Evolutionary conservation across 2,888 invertebrate genomes (phyloP).

Genomic region (Limenitis camilla): DNA sequence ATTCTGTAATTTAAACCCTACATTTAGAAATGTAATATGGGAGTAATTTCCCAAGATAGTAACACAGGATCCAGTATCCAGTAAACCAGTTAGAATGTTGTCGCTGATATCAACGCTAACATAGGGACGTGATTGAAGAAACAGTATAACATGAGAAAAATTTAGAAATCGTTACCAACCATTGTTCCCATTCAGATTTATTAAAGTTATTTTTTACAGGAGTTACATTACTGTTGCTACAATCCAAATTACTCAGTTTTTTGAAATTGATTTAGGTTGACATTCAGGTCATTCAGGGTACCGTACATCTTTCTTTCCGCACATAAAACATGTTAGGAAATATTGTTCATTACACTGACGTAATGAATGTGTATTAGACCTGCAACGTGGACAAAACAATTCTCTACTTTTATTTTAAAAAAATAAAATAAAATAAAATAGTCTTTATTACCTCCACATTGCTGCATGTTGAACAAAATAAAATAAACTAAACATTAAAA

Average conservation of each 20-base stretch:
- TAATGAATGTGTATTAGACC: conserved; percentile 12
- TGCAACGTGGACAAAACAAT: conserved; percentile 17
- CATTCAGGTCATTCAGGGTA: too few species aligned
- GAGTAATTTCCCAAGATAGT: conserved; percentile 23
- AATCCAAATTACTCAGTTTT: conserved; percentile 2
- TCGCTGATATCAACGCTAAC: conserved; percentile 10
- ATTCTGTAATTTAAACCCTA: not conserved
- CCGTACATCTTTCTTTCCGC: conserved; percentile 19
- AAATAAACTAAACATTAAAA: too few species aligned
- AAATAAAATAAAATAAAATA: too few species aligned
- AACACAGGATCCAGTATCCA: conserved; percentile 25
- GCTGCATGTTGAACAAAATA: too few species aligned
- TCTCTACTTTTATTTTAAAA: not conserved
- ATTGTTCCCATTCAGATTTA: conserved; percentile 14
- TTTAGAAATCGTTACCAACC: conserved; percentile 12
- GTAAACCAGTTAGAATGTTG: conserved; percentile 11
- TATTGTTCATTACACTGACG: conserved; percentile 7
- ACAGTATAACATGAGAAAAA: conserved; percentile 11
- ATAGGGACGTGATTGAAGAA: conserved; percentile 24
- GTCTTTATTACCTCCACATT: too few species aligned
- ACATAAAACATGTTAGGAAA: conserved; percentile 22
- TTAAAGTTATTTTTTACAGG: not conserved
- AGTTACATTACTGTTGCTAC: not conserved
- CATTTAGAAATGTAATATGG: conserved; percentile 5
- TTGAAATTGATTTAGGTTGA: too few species aligned